A percentile compares a stretch with the other conserved stretches of the same genome.
Evolutionary conservation across 1,140 invertebrate species (phyloP).

Genomic region (Coenobita brevimanus): DNA sequence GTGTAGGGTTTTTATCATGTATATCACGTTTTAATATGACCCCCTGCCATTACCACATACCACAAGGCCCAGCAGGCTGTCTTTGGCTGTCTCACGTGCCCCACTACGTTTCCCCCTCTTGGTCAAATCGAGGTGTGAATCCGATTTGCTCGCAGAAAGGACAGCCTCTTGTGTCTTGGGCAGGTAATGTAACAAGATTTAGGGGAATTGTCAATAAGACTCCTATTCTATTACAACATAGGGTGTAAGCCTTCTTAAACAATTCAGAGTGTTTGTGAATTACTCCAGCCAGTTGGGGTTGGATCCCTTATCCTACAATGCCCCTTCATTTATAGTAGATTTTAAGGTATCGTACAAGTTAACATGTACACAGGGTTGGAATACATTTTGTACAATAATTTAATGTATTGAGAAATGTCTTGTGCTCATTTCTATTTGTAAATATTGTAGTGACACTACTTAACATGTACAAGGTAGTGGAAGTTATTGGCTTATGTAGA

Average conservation of each 20-base stretch:
- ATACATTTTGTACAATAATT: constrained; percentile 68
- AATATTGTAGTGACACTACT: constrained; percentile 67
- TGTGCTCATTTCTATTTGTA: constrained; percentile 68
- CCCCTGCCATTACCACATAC: constrained; percentile 27
- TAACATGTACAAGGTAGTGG: constrained; percentile 64
- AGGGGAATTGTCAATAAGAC: constrained; percentile 42
- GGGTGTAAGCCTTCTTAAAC: constrained; percentile 39
- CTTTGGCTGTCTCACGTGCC: not conserved
- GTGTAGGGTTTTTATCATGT: constrained; percentile 60
- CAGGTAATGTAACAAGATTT: constrained; percentile 52
- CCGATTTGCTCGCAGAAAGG: constrained; percentile 35
- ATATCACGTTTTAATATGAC: constrained; percentile 48
- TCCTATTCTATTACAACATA: constrained; percentile 37
- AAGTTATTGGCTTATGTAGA: constrained; percentile 65
- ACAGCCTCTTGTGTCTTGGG: constrained; percentile 45
- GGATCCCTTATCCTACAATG: constrained; percentile 62
- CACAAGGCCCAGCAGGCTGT: constrained; percentile 36
- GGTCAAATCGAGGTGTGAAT: not conserved
- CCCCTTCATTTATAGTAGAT: constrained; percentile 60
- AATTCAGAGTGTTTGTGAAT: constrained; percentile 51
- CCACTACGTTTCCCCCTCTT: not conserved
- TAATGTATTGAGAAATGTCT: constrained; percentile 66
- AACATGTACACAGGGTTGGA: constrained; percentile 68
- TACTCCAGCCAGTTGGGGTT: constrained; percentile 58
- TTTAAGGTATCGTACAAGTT: constrained; percentile 67